Base-by-base conservation (phyloP, 1,140 invertebrate genomes). In the Myzus persicae region DNA sequence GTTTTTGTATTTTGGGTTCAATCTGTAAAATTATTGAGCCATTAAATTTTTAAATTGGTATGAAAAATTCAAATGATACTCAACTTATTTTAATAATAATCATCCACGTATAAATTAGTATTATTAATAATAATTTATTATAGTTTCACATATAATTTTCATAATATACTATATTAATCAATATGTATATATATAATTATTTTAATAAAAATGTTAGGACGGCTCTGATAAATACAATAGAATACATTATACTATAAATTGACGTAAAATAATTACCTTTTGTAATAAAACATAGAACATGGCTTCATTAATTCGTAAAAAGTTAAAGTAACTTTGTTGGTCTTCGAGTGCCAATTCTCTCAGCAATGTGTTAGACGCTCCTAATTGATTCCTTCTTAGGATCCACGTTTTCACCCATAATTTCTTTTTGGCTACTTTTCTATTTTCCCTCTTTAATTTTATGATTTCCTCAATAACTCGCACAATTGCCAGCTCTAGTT, bases 231-330 rank as follows among this genome's bases (percentile, higher is more conserved):
- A 14, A 48, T 48, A 48, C 46, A 48, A 48, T 48, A 48, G 14
- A 48, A 48, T 48, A 48, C 14, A 48, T 48, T 48, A 48, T 48
- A 48, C 46, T n/a, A 36, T 81, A 81, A 81, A 5, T 81, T 14
- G 14, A 81, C 38, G 0, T 81, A 81, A 3, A 81, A n/a, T 81
- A 31, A 31, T 67, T 46, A 93, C 46, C 38, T 82, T 46, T 95
- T 85, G 31, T 24, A 93, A 82, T 94, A 95, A 94, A 94, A 95
- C 42, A 93, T 85, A 51, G 94, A 94, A n/a, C 95, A 95, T 93
- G 93, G 93, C 90, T 94, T 94, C 81, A 85, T 44, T 81, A 95
- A 95, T 48, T 89, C 94, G 95, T 22, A 94, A 92, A 93, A 95
- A 93, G 93, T 96, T 95, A 93, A 95, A 96, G 51, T n/a, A 89